Percentiles rank a stretch among this genome's conserved stretches.
Evolutionary conservation across 2,888 invertebrate species (phyloP).

Genomic region (Oasisia sp.): DNA sequence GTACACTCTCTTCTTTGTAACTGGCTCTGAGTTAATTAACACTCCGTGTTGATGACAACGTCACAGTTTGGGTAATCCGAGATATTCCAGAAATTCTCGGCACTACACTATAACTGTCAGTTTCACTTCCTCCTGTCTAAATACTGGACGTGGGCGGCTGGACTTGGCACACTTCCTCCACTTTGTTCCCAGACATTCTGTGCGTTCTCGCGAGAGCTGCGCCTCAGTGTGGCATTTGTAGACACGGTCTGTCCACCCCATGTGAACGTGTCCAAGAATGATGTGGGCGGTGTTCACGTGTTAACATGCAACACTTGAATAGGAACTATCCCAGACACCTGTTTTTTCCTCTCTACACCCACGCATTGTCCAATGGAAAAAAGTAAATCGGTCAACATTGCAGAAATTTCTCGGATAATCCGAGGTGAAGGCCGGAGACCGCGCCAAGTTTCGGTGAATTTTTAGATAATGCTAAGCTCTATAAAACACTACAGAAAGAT

Average conservation of each 20-base stretch:
- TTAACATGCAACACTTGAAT: neutral
- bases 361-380: neutral
- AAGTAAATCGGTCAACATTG: neutral
- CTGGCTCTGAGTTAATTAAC: neutral
- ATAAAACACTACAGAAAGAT: neutral
- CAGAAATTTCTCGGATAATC: neutral
- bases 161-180: neutral
- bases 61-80: neutral
- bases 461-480: neutral
- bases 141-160: neutral
- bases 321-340: neutral
- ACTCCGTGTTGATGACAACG: neutral
- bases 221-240: neutral
- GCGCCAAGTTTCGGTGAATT: neutral
- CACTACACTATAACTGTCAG: neutral
- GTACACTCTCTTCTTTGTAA: neutral
- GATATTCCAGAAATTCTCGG: neutral
- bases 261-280: neutral
- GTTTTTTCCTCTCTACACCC: too few species aligned
- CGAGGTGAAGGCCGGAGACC: neutral
- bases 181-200: neutral
- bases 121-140: neutral
- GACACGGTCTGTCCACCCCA: neutral
- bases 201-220: neutral
- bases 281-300: neutral